Evolutionary conservation across 2,113 vertebrate genomes (phyloP), one percentile per base, ranked within the genome.

Genomic region (Burhinus bistriatus): DNA sequence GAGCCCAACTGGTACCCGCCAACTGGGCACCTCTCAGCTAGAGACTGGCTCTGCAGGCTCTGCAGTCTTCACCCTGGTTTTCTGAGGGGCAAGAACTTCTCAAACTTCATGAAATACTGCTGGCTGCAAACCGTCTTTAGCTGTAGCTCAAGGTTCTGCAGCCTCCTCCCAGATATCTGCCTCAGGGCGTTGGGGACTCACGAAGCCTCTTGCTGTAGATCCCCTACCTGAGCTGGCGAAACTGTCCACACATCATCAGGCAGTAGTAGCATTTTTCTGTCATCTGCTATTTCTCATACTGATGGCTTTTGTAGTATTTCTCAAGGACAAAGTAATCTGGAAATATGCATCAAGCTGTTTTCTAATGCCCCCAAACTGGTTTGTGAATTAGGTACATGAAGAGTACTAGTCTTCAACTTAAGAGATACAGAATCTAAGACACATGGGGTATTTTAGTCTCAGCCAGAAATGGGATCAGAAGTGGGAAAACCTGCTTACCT

Each of bases 171-270:
- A 58, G 20, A 9, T 8, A 38, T 6, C 15, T 34, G 15, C 91
- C 64, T 71, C 27, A 5, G 45, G 10, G 34, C 2, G 0, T 0
- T 71, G 62, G 36, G 27, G 71, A 76, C 18, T 20, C 30, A 4
- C 0, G 1, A 47, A 69, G 47, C 15, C 15, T 34, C 25, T 69
- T 55, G 40, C 69, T 1, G 0, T 36, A 52, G 16, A 32, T 27
- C 20, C 34, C 47, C 14, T 55, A 54, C 69, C 77, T 34, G 22
- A 69, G 77, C 30, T 32, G 26, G 23, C 22, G 49, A 45, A 78
- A 47, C 85, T 54, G 20, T 26, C n/a, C 38, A 16, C 2, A 0
- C 22, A 17, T 45, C 30, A 32, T 42, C 54, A 49, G 61, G 68
- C 61, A 44, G 47, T 2, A 38, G 15, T 1, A 44, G 54, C 47